Evolutionary conservation across 1,140 invertebrate genomes (phyloP), one percentile per base, ranked within the genome.

Genomic region (Hycleus phaleratus): DNA sequence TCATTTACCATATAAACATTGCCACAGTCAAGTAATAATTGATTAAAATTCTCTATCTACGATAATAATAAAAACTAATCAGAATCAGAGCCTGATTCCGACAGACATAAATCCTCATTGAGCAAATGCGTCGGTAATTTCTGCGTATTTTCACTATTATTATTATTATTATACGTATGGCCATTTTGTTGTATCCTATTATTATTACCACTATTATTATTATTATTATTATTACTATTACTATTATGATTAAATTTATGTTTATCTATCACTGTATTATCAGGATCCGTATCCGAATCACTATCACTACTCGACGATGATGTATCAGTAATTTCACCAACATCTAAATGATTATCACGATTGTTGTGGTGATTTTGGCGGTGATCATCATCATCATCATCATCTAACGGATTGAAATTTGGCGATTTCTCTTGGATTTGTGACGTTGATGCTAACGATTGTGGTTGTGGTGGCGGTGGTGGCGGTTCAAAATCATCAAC

Each of bases 101-200:
- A 90, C 54, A 90, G 76, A 71, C 86, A 84, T 61, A 90, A 77
- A 74, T 90, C 87, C 65, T 88, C 85, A 70, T 82, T 84, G 45
- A 87, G 75, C 58, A 85, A 76, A 71, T 82, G 78, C 71, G 82
- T 69, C 47, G 73, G 68, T 50, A 75, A 68, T 42, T 60, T 60
- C 64, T 53, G 57, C 64, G 26, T 59, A 38, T 10, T 48, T 25
- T 32, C 56, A 25, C 50, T 32, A 32, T 7, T 32, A 18, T 12
- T 12, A 12, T 12, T 12, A 12, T 18, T 18, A 18, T 18, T 18
- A n/a, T n/a, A n/a, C 32, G 70, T 53, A 45, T 73, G 64, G 56
- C 74, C 66, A 58, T 67, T 57, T 64, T 67, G 61, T 61, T 32
- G 32, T 5, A 32, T 32, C 7, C 7, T 32, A 32, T 7, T 32